Base-by-base conservation (phyloP, 1,140 invertebrate genomes). In the Zaprionus lachaisei region DNA sequence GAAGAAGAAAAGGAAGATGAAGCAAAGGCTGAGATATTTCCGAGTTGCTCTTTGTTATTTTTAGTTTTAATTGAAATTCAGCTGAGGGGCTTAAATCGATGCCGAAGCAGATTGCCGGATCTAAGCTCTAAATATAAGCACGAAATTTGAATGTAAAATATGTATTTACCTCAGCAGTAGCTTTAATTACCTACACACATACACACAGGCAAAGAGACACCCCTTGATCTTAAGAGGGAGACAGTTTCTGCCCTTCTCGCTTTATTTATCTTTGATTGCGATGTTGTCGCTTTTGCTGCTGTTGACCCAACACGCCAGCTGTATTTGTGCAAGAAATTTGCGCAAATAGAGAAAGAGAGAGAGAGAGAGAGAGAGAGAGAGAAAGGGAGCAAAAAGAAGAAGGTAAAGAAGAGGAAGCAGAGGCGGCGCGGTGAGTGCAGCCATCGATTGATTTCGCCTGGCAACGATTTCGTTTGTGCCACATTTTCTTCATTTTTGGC, bases 11-110 rank as follows among this genome's bases (percentile, higher is more conserved):
- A 31, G 68, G 66, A 17, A 60, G 44, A 56, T 62, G 24, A 26
- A 44, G 17, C 20, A 47, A 63, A 54, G 17, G 38, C 58, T 64
- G 56, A 71, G 71, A 73, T 70, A 72, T 72, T 69, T 74, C 56
- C 56, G n/a, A 17, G 41, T 17, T 47, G 26, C 14, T 64, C 3
- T 57, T 55, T 61, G 44, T 72, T 85, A 81, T 85, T 86, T 86
- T 85, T 66, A 64, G 57, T 51, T 65, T 80, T 83, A 86, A 86
- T 80, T 83, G 80, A 76, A 83, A 68, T 80, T 62, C 44, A 28
- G 41, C 51, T 15, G 14, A 47, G n/a, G 44, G 63, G 38, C 71
- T 76, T 84, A 69, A 74, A 67, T 73, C 70, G 74, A 62, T 62
- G 67, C 54, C 24, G 37, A 58, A 15, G 44, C 57, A 69, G 31